A percentile compares a stretch with the other conserved stretches of the same genome.
These are phyloP conservation scores for Caretta caretta DNA, from an alignment of 2,113 vertebrate species.

Conservation along the genomic window DNA sequence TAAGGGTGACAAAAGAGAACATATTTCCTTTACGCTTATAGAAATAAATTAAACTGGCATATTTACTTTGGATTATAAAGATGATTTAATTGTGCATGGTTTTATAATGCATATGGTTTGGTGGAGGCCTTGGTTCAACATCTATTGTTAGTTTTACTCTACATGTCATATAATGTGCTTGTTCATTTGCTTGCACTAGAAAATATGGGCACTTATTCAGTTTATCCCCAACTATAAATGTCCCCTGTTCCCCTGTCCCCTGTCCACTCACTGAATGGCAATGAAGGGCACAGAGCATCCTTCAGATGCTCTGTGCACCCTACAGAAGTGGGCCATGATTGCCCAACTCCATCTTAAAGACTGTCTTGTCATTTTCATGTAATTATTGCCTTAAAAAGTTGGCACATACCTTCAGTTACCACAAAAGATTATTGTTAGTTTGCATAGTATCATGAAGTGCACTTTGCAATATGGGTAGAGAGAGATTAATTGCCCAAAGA, in stretches of 20 bases:
- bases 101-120: background rate
- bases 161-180: background rate
- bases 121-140: background rate
- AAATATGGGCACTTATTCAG: background rate
- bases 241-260: background rate
- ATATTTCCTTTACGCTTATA: background rate
- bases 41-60: background rate
- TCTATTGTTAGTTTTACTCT: background rate
- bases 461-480: background rate
- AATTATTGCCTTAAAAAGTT: background rate
- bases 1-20: background rate
- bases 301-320: background rate
- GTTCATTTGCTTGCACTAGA: background rate
- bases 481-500: background rate
- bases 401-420: background rate
- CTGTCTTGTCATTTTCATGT: background rate
- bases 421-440: background rate
- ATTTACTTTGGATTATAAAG: slow-evolving; percentile 10
- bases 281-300: background rate
- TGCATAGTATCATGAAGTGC: background rate
- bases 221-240: background rate
- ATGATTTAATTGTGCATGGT: background rate
- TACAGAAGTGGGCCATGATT: background rate
- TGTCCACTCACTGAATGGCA: fast-evolving
- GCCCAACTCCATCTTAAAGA: background rate